A percentile compares a stretch with the other conserved stretches of the same genome.
Evolutionary conservation across 2,113 vertebrate species (phyloP).

Genomic region (Passerina amoena): DNA sequence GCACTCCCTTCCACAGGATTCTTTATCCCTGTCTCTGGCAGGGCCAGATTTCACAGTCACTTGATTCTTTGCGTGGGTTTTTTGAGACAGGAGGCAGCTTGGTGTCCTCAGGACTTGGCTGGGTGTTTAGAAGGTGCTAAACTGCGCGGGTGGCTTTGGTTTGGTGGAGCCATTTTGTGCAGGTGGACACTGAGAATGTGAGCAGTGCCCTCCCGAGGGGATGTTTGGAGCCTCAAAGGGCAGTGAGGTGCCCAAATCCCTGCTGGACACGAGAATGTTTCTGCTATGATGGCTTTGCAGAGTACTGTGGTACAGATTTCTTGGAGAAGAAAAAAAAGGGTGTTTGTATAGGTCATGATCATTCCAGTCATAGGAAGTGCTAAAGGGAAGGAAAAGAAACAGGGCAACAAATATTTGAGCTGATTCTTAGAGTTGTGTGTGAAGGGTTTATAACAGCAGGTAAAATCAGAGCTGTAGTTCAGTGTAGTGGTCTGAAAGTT

Average conservation of each 20-base stretch:
- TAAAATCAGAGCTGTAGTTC: not conserved
- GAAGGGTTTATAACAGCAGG: not conserved
- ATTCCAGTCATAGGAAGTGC: not conserved
- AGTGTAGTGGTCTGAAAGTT: not conserved
- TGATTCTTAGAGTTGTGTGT: not conserved
- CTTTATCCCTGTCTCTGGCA: not conserved
- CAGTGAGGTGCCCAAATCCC: not conserved
- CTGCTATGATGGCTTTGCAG: not conserved
- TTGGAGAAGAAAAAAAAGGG: not conserved
- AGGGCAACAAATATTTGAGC: not conserved
- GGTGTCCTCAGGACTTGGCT: fast-evolving
- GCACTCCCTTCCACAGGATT: fast-evolving
- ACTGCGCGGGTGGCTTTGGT: not conserved
- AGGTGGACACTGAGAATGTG: not conserved
- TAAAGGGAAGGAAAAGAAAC: not conserved
- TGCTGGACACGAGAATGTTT: not conserved
- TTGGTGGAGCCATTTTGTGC: not conserved
- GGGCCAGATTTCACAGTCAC: not conserved
- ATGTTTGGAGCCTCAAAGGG: not conserved
- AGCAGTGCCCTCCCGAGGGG: not conserved
- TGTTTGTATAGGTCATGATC: not conserved
- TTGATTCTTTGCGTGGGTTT: not conserved
- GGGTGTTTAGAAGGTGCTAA: not conserved
- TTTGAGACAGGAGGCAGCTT: not conserved
- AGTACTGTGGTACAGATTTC: not conserved